These are phyloP conservation scores for Tachina grossa DNA, from an alignment of 2,888 invertebrate species.

Conservation along the genomic window DNA sequence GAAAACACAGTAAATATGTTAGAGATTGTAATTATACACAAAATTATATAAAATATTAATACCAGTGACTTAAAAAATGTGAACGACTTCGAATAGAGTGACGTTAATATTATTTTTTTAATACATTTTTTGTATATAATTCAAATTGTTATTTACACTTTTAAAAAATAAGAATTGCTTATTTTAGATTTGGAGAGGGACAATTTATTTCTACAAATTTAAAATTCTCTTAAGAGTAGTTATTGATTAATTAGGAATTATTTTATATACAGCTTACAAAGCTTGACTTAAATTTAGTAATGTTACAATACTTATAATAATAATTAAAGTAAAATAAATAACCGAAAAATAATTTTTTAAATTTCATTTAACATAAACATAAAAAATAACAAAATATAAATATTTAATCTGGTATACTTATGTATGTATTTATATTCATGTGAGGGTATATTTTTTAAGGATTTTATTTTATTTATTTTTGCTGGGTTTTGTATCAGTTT, in stretches of 20 bases:
- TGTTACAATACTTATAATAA: slow-evolving; percentile 29
- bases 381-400: slow-evolving; percentile 41
- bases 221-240: slow-evolving; percentile 58
- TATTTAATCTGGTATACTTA: slow-evolving; percentile 29
- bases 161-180: slow-evolving; percentile 47
- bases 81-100: slow-evolving; percentile 49
- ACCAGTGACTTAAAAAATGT: slow-evolving; percentile 52
- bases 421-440: neutral
- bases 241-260: slow-evolving; percentile 68
- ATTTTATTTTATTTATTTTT: neutral
- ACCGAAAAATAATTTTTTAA: slow-evolving; percentile 21
- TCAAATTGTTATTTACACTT: slow-evolving; percentile 42
- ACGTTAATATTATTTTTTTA: slow-evolving; percentile 27
- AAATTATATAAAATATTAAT: slow-evolving; percentile 65
- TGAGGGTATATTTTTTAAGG: slow-evolving; percentile 21
- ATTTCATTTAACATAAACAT: slow-evolving; percentile 18
- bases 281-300: slow-evolving; percentile 55
- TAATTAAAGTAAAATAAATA: slow-evolving; percentile 53
- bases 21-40: slow-evolving; percentile 48
- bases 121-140: slow-evolving; percentile 27
- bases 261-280: slow-evolving; percentile 68
- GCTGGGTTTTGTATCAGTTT: too few relatives aligned
- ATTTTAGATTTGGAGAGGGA: slow-evolving; percentile 28
- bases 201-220: slow-evolving; percentile 37
- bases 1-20: neutral